A percentile compares a stretch with the other conserved stretches of the same genome.
Evolutionary conservation across 2,797 vertebrate genomes (phyloP).

Genomic region (Chelidonichthys spinosus): DNA sequence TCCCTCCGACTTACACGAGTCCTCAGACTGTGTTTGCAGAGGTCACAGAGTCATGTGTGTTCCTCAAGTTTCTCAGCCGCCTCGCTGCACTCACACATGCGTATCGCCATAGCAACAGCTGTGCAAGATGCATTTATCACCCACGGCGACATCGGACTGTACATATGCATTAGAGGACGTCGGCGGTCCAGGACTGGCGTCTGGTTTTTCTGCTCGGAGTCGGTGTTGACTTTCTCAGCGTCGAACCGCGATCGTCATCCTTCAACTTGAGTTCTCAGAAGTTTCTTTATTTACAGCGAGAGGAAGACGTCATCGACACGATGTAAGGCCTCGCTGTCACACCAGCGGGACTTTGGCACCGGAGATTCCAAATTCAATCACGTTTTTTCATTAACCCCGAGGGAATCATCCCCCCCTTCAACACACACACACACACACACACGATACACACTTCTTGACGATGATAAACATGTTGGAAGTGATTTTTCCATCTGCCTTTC

Average conservation of each 20-base stretch:
- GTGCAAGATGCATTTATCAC: background rate
- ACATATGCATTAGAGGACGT: background rate
- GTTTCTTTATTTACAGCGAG: background rate
- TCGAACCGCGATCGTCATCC: no score
- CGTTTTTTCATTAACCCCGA: constrained; percentile 57
- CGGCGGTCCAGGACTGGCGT: background rate
- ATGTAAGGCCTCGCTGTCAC: background rate
- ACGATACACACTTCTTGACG: constrained; percentile 37
- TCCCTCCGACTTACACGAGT: no score
- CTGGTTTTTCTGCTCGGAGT: no score
- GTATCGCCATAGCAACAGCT: constrained; percentile 21
- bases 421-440: constrained; percentile 19
- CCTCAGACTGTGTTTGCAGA: constrained; percentile 52
- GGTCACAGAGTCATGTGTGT: constrained; percentile 61
- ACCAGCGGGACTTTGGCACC: background rate
- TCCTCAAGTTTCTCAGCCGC: constrained; percentile 57
- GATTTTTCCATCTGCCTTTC: constrained; percentile 78
- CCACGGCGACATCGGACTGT: constrained; percentile 10
- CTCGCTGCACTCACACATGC: constrained; percentile 7
- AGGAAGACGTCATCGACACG: background rate
- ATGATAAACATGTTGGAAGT: constrained; percentile 74
- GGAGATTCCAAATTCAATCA: constrained; percentile 55
- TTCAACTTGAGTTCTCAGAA: background rate
- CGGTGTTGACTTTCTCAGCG: background rate
- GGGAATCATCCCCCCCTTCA: constrained; percentile 31